Evolutionary conservation across 2,113 vertebrate genomes (phyloP).

Genomic region (Corythaixoides concolor): DNA sequence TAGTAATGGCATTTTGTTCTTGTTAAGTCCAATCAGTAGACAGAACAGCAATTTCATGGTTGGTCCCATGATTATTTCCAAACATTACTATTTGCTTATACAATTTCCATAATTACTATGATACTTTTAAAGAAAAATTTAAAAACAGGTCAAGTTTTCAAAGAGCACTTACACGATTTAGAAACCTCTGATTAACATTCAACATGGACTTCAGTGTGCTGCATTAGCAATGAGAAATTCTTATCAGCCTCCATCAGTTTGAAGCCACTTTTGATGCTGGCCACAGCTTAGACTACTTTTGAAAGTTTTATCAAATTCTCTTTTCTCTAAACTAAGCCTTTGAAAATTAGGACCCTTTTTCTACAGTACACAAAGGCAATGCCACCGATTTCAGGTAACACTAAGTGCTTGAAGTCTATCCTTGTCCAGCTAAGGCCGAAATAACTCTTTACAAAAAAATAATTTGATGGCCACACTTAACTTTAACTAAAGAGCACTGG

Average conservation of each 20-base stretch:
- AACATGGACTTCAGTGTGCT: neutral
- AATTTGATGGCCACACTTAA: neutral
- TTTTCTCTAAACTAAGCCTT: neutral
- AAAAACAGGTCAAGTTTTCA: neutral
- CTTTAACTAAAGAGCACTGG: neutral
- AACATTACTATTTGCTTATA: neutral
- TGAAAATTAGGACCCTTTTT: neutral
- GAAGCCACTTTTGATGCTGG: neutral
- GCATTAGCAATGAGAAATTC: neutral
- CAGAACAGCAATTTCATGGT: neutral
- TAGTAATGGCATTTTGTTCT: neutral
- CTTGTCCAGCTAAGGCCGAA: neutral
- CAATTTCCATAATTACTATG: neutral
- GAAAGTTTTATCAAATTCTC: neutral
- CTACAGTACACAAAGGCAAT: neutral
- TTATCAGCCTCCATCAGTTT: neutral
- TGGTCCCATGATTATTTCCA: neutral
- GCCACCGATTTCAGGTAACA: neutral
- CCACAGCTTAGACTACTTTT: neutral
- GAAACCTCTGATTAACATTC: neutral
- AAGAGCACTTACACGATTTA: neutral
- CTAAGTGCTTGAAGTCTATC: neutral
- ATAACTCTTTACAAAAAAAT: neutral
- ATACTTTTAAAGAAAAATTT: neutral
- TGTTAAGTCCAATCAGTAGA: neutral